These are phyloP conservation scores for Cyanoramphus novaezelandiae DNA, from an alignment of 2,113 vertebrate genomes.

Conservation along the genomic window DNA sequence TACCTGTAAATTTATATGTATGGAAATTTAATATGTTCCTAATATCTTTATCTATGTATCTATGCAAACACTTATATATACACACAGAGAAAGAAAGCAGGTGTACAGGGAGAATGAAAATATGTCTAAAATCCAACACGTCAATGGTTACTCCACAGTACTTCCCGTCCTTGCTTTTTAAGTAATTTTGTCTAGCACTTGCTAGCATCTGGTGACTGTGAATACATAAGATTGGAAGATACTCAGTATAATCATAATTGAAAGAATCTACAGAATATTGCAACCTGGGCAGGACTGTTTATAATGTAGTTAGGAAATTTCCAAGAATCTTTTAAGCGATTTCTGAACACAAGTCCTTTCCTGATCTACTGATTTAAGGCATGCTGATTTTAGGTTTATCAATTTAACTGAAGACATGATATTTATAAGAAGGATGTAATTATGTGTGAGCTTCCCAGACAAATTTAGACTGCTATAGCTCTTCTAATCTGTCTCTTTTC, in stretches of 20 bases:
- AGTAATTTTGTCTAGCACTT: not conserved
- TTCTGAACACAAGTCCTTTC: not conserved
- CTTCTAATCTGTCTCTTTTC: conserved; percentile 25
- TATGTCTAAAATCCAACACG: not conserved
- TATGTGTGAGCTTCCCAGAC: not conserved
- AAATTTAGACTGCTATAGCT: conserved; percentile 1
- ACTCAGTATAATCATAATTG: not conserved
- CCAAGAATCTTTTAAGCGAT: not conserved
- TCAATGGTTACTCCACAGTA: not conserved
- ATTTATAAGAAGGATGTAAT: not conserved
- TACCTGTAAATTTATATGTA: not conserved
- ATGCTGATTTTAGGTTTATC: not conserved
- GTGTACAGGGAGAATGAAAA: not conserved
- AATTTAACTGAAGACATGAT: not conserved
- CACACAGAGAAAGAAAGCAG: not conserved
- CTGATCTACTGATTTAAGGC: not conserved
- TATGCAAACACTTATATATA: not conserved
- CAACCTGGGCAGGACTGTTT: not conserved
- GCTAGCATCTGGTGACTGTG: not conserved
- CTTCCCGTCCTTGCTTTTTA: not conserved
- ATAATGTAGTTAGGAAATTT: not conserved
- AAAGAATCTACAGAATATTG: not conserved
- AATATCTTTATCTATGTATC: not conserved
- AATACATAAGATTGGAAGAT: not conserved
- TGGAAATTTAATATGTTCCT: not conserved